Conservation (phyloP, 2,888 invertebrate species). For the Pristionchus arcanus region DNA sequence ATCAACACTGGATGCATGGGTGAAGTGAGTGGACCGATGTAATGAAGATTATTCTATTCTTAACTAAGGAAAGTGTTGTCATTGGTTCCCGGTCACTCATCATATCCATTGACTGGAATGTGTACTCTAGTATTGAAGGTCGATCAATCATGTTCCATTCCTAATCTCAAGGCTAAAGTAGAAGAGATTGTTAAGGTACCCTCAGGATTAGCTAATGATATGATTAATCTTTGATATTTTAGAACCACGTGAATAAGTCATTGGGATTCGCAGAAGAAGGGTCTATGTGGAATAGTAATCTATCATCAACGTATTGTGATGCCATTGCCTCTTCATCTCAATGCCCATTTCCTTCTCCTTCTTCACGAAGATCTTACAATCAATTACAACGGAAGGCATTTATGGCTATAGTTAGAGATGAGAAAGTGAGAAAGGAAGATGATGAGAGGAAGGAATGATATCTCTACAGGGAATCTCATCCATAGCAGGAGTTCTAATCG, state of each 20-base stretch:
- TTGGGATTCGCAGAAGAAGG: constrained; percentile 38
- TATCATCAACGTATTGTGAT: neutral
- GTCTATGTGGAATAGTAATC: neutral
- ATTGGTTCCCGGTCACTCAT: neutral
- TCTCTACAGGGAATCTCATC: constrained; percentile 14
- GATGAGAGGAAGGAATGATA: neutral
- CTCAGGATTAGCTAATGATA: neutral
- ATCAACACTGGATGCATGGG: constrained; percentile 23
- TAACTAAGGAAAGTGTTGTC: neutral
- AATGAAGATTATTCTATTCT: neutral
- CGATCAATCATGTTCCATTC: neutral
- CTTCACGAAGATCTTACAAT: neutral
- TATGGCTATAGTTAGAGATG: constrained; percentile 21
- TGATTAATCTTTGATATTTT: neutral
- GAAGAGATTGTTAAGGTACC: constrained; percentile 12
- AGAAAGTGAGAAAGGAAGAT: neutral
- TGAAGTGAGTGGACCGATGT: neutral
- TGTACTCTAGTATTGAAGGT: constrained; percentile 13
- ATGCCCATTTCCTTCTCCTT: neutral
- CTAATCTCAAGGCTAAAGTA: neutral
- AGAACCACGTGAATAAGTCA: constrained; percentile 19
- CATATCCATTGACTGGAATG: neutral
- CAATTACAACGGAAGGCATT: constrained; percentile 32
- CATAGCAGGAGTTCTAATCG: neutral
- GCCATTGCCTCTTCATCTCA: neutral